Evolutionary conservation across 2,888 invertebrate species (phyloP).

Genomic region (Lithodes maja): DNA sequence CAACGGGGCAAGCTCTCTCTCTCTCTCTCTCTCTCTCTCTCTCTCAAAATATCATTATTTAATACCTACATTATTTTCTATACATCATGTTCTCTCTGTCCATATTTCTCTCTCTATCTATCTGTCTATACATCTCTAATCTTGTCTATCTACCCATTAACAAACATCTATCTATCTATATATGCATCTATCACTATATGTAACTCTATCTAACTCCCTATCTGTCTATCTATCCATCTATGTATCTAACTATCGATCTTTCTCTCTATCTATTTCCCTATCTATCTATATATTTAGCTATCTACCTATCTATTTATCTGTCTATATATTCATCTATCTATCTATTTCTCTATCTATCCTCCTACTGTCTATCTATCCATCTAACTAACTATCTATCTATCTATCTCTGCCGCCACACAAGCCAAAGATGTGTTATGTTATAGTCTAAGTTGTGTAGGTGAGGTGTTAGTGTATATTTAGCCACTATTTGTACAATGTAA

Average conservation of each 20-base stretch:
- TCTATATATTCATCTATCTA: no score
- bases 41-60: neutral
- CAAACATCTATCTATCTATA: neutral
- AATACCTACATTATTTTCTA: neutral
- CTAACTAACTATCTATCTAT: neutral
- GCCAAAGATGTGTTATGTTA: neutral
- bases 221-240: neutral
- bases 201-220: neutral
- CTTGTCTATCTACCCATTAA: neutral
- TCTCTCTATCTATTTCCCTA: no score
- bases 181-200: neutral
- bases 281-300: no score
- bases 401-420: neutral
- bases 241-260: no score
- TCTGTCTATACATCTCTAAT: neutral
- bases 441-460: neutral
- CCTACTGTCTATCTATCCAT: no score
- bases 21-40: conserved; percentile 22
- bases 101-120: neutral
- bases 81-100: neutral
- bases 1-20: neutral
- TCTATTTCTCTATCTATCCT: no score
- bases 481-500: neutral
- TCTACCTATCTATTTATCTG: no score
- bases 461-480: neutral